These are phyloP conservation scores for Hirundichthys speculiger DNA, from an alignment of 2,113 vertebrate genomes.

Conservation along the genomic window DNA sequence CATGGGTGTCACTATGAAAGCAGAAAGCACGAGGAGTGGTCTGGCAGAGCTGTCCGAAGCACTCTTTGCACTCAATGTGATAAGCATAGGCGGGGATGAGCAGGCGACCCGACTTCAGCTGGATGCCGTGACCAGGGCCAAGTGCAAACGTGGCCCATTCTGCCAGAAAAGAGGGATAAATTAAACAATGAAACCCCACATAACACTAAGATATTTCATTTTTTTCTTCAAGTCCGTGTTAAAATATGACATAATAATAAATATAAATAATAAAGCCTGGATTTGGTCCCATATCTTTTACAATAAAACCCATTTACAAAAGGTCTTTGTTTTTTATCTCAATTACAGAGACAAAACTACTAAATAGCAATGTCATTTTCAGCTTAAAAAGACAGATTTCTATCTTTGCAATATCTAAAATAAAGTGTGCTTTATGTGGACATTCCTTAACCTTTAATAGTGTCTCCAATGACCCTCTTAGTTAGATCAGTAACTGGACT, in stretches of 20 bases:
- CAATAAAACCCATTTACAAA: too few relatives aligned
- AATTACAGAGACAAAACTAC: too few relatives aligned
- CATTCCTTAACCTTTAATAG: slow-evolving; percentile 78
- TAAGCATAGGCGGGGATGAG: slow-evolving; percentile 93
- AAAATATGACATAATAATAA: too few relatives aligned
- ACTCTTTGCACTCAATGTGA: slow-evolving; percentile 88
- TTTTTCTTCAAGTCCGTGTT: neutral
- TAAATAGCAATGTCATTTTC: too few relatives aligned
- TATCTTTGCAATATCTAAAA: too few relatives aligned
- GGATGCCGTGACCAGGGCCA: slow-evolving; percentile 92
- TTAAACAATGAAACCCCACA: neutral
- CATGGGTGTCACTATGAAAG: slow-evolving; percentile 93
- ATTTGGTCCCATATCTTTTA: too few relatives aligned
- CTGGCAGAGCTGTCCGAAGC: slow-evolving; percentile 89
- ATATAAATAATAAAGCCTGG: too few relatives aligned
- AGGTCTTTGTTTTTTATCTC: too few relatives aligned
- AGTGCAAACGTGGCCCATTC: slow-evolving; percentile 95
- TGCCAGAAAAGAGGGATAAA: slow-evolving; percentile 48
- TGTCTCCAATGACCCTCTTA: slow-evolving; percentile 85
- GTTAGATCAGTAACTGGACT: slow-evolving; percentile 87
- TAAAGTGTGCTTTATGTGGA: too few relatives aligned
- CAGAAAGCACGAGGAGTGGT: slow-evolving; percentile 89
- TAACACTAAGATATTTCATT: neutral
- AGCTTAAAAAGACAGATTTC: too few relatives aligned
- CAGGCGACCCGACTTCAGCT: slow-evolving; percentile 89